These are phyloP conservation scores for Cantharis rustica DNA, from an alignment of 2,888 invertebrate genomes.

Conservation along the genomic window DNA sequence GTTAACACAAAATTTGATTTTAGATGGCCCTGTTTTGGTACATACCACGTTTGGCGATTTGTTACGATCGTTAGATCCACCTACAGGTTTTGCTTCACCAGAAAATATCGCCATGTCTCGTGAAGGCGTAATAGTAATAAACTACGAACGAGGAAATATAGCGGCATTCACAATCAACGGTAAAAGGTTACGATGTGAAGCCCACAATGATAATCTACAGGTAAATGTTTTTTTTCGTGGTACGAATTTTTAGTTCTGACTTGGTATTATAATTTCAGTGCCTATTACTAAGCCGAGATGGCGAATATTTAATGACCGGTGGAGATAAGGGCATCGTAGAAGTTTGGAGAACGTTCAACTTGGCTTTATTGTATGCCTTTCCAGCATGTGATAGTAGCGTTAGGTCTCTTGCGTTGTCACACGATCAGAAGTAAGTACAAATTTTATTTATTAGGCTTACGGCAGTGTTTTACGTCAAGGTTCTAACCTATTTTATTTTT, in stretches of 20 bases:
- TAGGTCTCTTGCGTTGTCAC: constrained; percentile 91
- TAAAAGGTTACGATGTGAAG: constrained; percentile 83
- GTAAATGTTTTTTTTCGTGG: constrained; percentile 58
- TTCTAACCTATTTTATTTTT: constrained; percentile 45
- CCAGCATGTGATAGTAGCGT: constrained; percentile 96
- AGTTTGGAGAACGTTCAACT: constrained; percentile 97
- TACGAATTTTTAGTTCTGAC: neutral
- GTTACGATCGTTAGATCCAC: constrained; percentile 85
- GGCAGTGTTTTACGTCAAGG: neutral
- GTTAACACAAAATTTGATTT: constrained; percentile 4
- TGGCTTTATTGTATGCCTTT: constrained; percentile 96
- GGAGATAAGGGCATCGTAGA: constrained; percentile 97
- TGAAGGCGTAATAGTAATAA: constrained; percentile 94
- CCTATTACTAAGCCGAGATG: constrained; percentile 92
- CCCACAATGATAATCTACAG: constrained; percentile 94
- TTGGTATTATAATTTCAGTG: constrained; percentile 63
- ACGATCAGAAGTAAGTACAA: constrained; percentile 92
- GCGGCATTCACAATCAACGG: constrained; percentile 96
- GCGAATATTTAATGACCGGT: constrained; percentile 97
- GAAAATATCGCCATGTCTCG: constrained; percentile 92
- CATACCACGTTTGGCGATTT: constrained; percentile 98
- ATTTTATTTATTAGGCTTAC: neutral
- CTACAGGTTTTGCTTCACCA: constrained; percentile 74
- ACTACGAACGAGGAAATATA: constrained; percentile 90
- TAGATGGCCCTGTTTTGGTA: constrained; percentile 94